Evolutionary conservation across 2,888 invertebrate species (phyloP), one percentile per base, ranked within the genome.

Genomic region (Machimus atricapillus): DNA sequence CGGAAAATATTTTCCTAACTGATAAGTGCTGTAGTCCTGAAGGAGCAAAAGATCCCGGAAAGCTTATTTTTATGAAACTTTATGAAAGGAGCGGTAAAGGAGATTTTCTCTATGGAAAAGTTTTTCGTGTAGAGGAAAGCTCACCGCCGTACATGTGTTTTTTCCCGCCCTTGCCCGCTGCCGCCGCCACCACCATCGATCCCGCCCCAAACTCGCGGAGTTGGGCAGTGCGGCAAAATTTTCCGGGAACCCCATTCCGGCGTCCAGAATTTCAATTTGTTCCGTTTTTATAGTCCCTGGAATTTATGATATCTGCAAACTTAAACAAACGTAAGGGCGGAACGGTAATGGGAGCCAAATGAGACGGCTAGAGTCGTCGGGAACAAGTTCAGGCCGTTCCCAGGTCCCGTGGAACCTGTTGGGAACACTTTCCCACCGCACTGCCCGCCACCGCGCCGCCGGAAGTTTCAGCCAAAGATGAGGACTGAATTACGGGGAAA

Each of bases 241-340:
- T 46, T 7, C 19, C 52, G 27, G 19, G 52, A 46, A 14, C 9
- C 52, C 81, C 46, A 46, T 4, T 14, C 43, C 43, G 14, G 43
- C 81, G 46, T 78, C 73, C 85, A 58, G 87, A 87, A 88, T 88
- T 88, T 88, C 88, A 88, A 88, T 88, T 88, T 88, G 87, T 86
- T 88, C 87, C 77, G 85, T 85, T 88, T 88, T 88, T 88, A 88
- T 87, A 74, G 87, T 87, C 76, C 88, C 76, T 66, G 85, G 85
- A 87, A 88, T 88, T 88, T 88, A 88, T 88, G 87, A 87, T 88
- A 88, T 87, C 88, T 87, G 87, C 87, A 88, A 88, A 81, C 81
- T 81, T 81, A 81, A 81, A 81, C 81, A 81, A 81, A 81, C 81
- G 81, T 81, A 81, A 81, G 81, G 81, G 81, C 43, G 81, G 56